Conservation (phyloP, 2,797 vertebrate species). For the Echiichthys vipera region DNA sequence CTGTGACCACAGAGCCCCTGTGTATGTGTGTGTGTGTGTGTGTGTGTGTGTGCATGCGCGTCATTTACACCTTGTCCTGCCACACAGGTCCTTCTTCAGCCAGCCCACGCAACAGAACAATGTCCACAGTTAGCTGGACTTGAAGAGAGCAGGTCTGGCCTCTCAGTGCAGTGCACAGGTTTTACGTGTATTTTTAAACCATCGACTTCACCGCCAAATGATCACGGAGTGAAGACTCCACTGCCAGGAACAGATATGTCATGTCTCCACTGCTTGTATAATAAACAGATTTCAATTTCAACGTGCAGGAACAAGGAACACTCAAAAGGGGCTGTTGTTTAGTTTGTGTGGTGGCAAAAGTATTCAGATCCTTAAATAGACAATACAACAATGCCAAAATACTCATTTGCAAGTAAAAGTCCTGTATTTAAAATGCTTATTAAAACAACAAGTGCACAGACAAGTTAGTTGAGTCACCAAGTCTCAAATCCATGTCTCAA, state of each 20-base stretch:
- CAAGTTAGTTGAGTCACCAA: too few relatives aligned
- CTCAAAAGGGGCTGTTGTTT: conserved; percentile 8
- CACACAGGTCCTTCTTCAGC: conserved; percentile 65
- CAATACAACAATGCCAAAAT: background rate
- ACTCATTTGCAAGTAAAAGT: background rate
- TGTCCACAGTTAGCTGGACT: conserved; percentile 58
- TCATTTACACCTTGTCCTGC: conserved; percentile 88
- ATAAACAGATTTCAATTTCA: conserved; percentile 44
- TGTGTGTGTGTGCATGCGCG: conserved; percentile 80
- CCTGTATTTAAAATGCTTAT: background rate
- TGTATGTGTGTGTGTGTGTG: conserved; percentile 75
- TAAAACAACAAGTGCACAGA: too few relatives aligned
- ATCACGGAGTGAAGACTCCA: conserved; percentile 56
- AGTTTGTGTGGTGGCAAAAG: background rate
- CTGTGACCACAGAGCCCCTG: conserved; percentile 84
- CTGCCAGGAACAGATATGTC: conserved; percentile 77
- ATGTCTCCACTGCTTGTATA: conserved; percentile 63
- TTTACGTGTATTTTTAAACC: conserved; percentile 75
- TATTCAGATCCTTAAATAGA: background rate
- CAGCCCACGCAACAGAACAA: conserved; percentile 57
- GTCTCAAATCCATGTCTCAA: too few relatives aligned
- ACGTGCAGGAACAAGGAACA: conserved; percentile 12
- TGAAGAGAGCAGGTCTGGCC: conserved; percentile 46
- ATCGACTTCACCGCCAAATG: conserved; percentile 57
- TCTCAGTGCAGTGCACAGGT: conserved; percentile 46